These are phyloP conservation scores for Steinernema feltiae DNA, from an alignment of 1,140 invertebrate species.

Conservation along the genomic window DNA sequence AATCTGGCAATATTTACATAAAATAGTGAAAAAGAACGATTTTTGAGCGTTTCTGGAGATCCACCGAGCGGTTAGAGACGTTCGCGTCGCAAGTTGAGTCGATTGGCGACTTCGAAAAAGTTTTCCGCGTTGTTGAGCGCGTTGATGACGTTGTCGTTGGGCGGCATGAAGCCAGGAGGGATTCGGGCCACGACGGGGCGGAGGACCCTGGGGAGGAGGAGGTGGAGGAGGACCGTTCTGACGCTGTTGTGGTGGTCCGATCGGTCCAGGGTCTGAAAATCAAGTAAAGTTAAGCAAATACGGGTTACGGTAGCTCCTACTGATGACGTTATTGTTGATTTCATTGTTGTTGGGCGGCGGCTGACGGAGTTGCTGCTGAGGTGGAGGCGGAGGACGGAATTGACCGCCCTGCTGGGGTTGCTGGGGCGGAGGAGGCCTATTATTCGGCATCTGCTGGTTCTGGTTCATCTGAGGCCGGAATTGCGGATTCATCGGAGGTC, in stretches of 20 bases:
- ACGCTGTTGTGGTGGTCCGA: not conserved
- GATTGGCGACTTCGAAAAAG: not conserved
- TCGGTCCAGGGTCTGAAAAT: not conserved
- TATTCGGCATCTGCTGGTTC: not conserved
- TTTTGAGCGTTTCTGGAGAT: not conserved
- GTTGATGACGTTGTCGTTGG: constrained; percentile 13
- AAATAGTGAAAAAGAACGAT: not conserved
- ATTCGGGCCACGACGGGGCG: not conserved
- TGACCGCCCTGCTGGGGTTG: not conserved
- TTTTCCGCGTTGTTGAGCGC: not conserved
- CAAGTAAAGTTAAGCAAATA: not conserved
- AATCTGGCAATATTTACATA: not conserved
- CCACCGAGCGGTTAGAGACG: not conserved
- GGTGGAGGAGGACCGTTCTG: not conserved
- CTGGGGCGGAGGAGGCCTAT: not conserved
- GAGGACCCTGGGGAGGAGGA: not conserved
- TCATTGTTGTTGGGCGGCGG: not conserved
- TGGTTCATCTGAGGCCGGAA: not conserved
- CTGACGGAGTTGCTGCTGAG: not conserved
- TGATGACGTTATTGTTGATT: not conserved
- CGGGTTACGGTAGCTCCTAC: not conserved
- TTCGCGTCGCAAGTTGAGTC: not conserved
- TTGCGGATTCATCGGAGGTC: not conserved
- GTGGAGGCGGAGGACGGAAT: not conserved
- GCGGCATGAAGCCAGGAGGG: not conserved